phyloP scores from a whole-genome alignment of 2,888 invertebrate genomes.

The Drosophila cognata region DNA sequence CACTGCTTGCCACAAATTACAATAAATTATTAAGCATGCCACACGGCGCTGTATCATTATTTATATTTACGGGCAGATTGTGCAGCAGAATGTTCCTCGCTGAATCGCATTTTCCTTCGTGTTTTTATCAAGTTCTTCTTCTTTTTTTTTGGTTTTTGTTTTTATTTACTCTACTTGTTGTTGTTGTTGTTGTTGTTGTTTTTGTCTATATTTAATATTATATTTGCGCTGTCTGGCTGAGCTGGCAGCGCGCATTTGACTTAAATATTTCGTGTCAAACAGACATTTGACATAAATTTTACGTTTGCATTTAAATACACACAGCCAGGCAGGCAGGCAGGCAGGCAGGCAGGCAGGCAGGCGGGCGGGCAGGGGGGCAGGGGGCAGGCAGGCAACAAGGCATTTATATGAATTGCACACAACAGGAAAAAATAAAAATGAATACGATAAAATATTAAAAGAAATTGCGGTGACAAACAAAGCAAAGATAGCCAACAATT shows the following conservation, averaged over 20 bases:
- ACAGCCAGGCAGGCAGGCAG: conserved; percentile 31
- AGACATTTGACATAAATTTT: conserved; percentile 83
- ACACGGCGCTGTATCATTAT: conserved; percentile 60
- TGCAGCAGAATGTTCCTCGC: conserved; percentile 21
- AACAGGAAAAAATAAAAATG: conserved; percentile 37
- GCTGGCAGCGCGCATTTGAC: conserved; percentile 59
- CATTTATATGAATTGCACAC: conserved; percentile 52
- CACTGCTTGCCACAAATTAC: conserved; percentile 69
- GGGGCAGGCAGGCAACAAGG: conserved; percentile 30
- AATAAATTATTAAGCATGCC: conserved; percentile 73
- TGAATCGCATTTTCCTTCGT: conserved; percentile 26
- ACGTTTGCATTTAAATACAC: conserved; percentile 83
- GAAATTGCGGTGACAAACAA: conserved; percentile 46
- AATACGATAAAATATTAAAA: conserved; percentile 59
- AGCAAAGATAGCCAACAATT: conserved; percentile 17
- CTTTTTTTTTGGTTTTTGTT: conserved; percentile 2
- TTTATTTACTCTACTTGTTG: neutral
- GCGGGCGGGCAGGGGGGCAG: conserved; percentile 1
- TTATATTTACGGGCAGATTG: conserved; percentile 56
- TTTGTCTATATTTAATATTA: conserved; percentile 59
- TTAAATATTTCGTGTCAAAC: conserved; percentile 83
- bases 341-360: neutral
- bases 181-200: conserved; percentile 32
- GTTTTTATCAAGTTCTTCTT: conserved; percentile 32
- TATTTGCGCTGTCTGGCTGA: conserved; percentile 59